Evolutionary conservation across 64 coral and sea anemone species (phyloP), one percentile per base, ranked within the genome.

Genomic region (Anthopleura sola): DNA sequence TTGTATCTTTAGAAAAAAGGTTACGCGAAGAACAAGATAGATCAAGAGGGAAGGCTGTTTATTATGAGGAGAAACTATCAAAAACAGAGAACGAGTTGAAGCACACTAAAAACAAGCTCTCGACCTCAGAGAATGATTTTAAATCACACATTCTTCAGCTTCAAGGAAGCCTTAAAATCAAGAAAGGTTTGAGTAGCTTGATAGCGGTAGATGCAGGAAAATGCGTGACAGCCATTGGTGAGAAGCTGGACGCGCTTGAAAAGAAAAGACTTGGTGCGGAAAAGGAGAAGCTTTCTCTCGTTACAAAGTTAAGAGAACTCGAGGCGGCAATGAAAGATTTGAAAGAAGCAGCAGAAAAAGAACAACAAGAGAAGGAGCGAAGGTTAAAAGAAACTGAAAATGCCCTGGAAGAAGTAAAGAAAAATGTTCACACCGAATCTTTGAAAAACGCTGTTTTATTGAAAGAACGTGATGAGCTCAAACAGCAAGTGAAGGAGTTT

Each of bases 1-100:
- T 90, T 28, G 49, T 75, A 21, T 49, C 75, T 50, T 88, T 97
- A 71, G 57, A 87, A 78, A 83, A 88, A 64, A 87, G 85, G 56
- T 48, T 97, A 31, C 85, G 56, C 21, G 87, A 86, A 21, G 88
- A 97, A 58, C 86, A 93, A 47, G 53, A 75, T 81, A 86, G 83
- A 23, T 33, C 83, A 44, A 84, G 76, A 24, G 40, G 8, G 17
- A 68, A 84, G 49, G 83, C 62, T 58, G 84, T 60, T 6, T 37
- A 80, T 51, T 60, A 39, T 9, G 76, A 86, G 8, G 89, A 91
- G 68, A 47, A 80, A n/a, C 37, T 85, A n/a, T 8, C 69, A 10
- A 84, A 91, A 49, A 18, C 75, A 60, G 85, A 91, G 47, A 64
- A 51, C 58, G 89, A 91, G 76, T 26, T 91, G 26, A 56, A 23